phyloP scores from a whole-genome alignment of 2,797 vertebrate species.

The Alfaro cultratus region DNA sequence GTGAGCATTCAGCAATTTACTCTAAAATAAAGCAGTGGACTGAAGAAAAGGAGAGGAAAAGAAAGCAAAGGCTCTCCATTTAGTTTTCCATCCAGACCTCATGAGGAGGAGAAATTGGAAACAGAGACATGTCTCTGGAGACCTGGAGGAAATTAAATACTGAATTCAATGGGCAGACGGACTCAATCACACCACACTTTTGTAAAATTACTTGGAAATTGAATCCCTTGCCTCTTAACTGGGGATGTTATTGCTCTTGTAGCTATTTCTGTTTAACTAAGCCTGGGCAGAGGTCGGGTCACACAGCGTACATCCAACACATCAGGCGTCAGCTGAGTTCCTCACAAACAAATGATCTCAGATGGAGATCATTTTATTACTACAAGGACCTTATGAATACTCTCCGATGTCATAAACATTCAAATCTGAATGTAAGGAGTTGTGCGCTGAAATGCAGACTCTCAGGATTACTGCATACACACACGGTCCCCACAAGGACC shows the following conservation, averaged over 20 bases:
- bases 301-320: slow-evolving; percentile 7
- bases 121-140: slow-evolving; percentile 67
- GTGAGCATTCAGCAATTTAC: slow-evolving; percentile 34
- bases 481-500: too few species aligned
- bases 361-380: not conserved
- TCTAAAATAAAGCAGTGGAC: slow-evolving; percentile 45
- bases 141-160: slow-evolving; percentile 75
- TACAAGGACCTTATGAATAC: not conserved
- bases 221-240: slow-evolving; percentile 67
- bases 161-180: slow-evolving; percentile 63
- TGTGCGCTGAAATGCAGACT: not conserved
- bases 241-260: slow-evolving; percentile 67
- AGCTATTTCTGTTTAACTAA: slow-evolving; percentile 68
- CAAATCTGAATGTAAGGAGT: not conserved
- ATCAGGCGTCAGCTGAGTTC: too few species aligned
- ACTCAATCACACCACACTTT: slow-evolving; percentile 69
- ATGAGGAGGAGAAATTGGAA: slow-evolving; percentile 69
- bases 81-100: slow-evolving; percentile 59
- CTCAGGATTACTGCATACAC: too few species aligned
- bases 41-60: slow-evolving; percentile 27
- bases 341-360: not conserved
- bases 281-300: slow-evolving; percentile 23
- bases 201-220: slow-evolving; percentile 72
- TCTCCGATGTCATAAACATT: not conserved
- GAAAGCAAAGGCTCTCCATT: slow-evolving; percentile 49